These are phyloP conservation scores for Chascanopsetta lugubris DNA, from an alignment of 2,113 vertebrate genomes.

Conservation along the genomic window DNA sequence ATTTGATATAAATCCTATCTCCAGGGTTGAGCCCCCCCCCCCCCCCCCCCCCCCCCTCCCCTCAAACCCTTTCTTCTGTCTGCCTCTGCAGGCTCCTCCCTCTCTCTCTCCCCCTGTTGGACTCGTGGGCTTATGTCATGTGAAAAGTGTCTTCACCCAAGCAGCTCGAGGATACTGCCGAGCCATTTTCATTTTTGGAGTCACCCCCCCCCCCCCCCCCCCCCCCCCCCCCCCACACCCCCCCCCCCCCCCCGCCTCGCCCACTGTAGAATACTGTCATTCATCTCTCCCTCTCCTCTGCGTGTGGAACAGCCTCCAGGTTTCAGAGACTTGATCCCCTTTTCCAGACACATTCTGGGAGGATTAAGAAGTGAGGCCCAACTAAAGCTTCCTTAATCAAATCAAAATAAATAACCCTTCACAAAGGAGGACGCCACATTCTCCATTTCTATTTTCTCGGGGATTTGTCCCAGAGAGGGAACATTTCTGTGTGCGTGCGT, in stretches of 20 bases:
- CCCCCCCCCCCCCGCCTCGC: neutral
- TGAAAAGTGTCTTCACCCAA: conserved; percentile 68
- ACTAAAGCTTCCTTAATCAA: conserved; percentile 82
- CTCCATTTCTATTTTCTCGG: conserved; percentile 70
- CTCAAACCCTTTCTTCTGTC: conserved; percentile 32
- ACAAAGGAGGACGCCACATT: conserved; percentile 72
- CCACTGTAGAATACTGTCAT: conserved; percentile 70
- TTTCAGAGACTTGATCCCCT: conserved; percentile 82
- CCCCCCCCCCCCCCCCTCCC: conserved; percentile 1
- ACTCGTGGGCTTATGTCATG: conserved; percentile 67
- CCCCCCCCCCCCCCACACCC: neutral
- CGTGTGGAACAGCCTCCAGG: conserved; percentile 75
- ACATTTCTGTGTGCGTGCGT: conserved; percentile 36
- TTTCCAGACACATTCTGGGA: conserved; percentile 83
- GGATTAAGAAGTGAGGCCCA: conserved; percentile 78
- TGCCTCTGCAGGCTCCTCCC: conserved; percentile 36
- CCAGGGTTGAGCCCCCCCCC: conserved; percentile 21
- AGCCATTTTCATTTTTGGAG: conserved; percentile 75
- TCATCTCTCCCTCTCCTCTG: conserved; percentile 65
- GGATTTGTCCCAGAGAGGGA: conserved; percentile 72
- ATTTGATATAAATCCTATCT: conserved; percentile 76
- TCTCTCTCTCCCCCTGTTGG: conserved; percentile 42
- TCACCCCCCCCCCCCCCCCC: conserved; percentile 2
- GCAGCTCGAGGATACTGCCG: conserved; percentile 69
- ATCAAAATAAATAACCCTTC: conserved; percentile 82